A percentile compares a stretch with the other conserved stretches of the same genome.
phyloP scores from a whole-genome alignment of 2,888 invertebrate genomes.

The Lepidonotus clava region DNA sequence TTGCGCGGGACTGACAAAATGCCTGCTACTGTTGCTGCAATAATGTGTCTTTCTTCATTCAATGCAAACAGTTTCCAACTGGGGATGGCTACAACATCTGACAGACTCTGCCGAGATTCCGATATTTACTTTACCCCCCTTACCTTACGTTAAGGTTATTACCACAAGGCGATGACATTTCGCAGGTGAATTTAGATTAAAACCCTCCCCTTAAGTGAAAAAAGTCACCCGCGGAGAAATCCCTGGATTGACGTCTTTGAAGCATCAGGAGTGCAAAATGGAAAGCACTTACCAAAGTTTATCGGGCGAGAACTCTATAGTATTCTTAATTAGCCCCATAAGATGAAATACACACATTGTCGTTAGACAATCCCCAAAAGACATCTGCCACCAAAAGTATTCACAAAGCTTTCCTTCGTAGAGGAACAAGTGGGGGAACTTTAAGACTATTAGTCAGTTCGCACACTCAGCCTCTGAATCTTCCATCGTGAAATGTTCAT shows the following conservation, averaged over 20 bases:
- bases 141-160: constrained; percentile 42
- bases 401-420: background rate
- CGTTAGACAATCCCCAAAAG: constrained; percentile 7
- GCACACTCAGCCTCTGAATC: no score
- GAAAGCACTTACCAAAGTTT: constrained; percentile 52
- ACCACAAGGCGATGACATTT: constrained; percentile 34
- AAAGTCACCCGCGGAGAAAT: background rate
- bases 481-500: background rate
- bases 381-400: constrained; percentile 7
- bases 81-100: constrained; percentile 33
- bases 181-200: constrained; percentile 43
- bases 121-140: constrained; percentile 40
- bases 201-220: background rate
- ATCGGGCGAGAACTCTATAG: constrained; percentile 37
- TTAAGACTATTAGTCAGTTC: background rate
- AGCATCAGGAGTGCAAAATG: constrained; percentile 36
- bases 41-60: constrained; percentile 27
- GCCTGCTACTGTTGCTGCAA: constrained; percentile 20
- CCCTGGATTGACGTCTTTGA: constrained; percentile 50
- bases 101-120: constrained; percentile 27
- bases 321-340: constrained; percentile 40
- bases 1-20: constrained; percentile 21
- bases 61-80: constrained; percentile 44
- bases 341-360: constrained; percentile 34
- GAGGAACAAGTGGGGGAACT: background rate